Conservation (phyloP, 2,888 invertebrate genomes). For the Notodonta ziczac region DNA sequence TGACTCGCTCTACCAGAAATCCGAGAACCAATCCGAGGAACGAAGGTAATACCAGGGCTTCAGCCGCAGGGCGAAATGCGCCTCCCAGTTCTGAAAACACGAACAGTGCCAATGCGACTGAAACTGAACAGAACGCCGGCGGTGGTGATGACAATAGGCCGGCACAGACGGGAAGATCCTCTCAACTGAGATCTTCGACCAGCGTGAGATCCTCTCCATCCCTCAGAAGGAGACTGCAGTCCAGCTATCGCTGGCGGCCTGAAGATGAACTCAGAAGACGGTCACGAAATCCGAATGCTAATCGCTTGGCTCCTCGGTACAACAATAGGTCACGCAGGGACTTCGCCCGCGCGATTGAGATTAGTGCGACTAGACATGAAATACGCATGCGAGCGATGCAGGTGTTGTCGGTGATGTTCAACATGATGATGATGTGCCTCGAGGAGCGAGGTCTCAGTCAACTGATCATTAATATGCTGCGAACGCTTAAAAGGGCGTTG, state of each 20-base stretch:
- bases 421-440: constrained; percentile 82
- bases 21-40: constrained; percentile 49
- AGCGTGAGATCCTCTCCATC: constrained; percentile 50
- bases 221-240: constrained; percentile 56
- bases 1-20: constrained; percentile 43
- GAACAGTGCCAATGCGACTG: constrained; percentile 31
- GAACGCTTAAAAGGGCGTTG: constrained; percentile 74
- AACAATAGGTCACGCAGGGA: constrained; percentile 63
- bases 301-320: constrained; percentile 56
- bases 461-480: constrained; percentile 74
- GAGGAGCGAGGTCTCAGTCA: constrained; percentile 77
- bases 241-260: constrained; percentile 62
- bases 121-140: constrained; percentile 39
- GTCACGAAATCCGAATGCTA: constrained; percentile 51
- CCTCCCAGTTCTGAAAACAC: constrained; percentile 30
- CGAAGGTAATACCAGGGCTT: constrained; percentile 43
- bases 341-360: constrained; percentile 66
- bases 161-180: constrained; percentile 32
- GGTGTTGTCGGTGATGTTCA: constrained; percentile 80
- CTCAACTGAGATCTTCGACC: constrained; percentile 47
- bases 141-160: constrained; percentile 33
- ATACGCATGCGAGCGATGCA: constrained; percentile 81
- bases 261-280: constrained; percentile 68
- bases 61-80: constrained; percentile 40
- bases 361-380: constrained; percentile 74